Conservation (phyloP, 2,113 vertebrate genomes). For the Peromyscus polionotus region DNA sequence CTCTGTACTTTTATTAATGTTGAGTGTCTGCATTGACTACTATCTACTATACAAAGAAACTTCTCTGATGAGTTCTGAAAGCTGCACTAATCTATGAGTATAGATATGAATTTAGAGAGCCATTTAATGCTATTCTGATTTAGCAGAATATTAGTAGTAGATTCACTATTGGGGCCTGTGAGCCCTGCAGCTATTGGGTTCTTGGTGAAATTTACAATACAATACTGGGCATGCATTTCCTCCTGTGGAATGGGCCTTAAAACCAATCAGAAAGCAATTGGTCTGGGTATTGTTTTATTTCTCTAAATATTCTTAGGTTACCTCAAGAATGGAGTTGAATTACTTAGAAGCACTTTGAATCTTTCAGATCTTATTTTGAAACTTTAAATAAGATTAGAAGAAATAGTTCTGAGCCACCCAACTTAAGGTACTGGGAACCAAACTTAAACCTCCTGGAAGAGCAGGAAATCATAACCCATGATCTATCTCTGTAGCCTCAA, state of each 20-base stretch:
- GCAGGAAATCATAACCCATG: neutral
- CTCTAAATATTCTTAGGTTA: neutral
- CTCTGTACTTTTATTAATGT: neutral
- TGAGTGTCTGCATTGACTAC: neutral
- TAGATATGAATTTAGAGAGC: neutral
- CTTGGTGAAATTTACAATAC: neutral
- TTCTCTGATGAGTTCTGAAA: neutral
- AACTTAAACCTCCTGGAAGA: neutral
- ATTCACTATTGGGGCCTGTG: neutral
- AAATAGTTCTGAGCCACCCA: neutral
- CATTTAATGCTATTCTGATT: neutral
- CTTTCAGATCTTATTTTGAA: neutral
- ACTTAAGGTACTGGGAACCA: neutral
- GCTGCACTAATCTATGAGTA: neutral
- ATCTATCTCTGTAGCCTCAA: neutral
- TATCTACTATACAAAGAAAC: neutral
- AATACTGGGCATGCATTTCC: neutral
- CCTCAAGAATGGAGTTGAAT: neutral
- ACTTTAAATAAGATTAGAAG: neutral
- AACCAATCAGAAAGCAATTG: neutral
- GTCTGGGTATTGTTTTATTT: neutral
- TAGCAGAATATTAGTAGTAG: neutral
- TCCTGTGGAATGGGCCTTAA: neutral
- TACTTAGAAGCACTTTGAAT: neutral
- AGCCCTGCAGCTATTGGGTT: neutral